Evolutionary conservation across 2,113 vertebrate species (phyloP).

Genomic region (Apus apus): DNA sequence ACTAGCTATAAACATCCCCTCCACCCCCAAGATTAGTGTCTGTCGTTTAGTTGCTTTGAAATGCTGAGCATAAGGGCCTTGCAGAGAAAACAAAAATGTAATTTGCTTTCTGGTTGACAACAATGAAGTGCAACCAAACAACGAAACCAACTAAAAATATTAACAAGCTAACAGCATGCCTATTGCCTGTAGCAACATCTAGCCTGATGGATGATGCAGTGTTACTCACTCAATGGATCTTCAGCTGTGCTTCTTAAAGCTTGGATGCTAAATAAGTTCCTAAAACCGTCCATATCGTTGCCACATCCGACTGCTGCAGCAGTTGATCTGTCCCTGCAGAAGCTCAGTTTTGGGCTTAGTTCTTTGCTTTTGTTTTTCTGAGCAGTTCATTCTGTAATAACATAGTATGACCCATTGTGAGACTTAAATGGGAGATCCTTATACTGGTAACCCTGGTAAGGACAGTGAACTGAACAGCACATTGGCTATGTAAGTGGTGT

Average conservation of each 20-base stretch:
- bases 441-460: not conserved
- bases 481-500: not conserved
- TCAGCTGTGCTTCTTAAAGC: not conserved
- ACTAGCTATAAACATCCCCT: not conserved
- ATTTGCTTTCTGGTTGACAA: not conserved
- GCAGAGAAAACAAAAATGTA: not conserved
- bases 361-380: not conserved
- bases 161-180: not conserved
- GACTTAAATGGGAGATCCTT: not conserved
- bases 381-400: not conserved
- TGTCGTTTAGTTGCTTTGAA: not conserved
- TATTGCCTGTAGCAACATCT: not conserved
- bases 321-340: not conserved
- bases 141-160: constrained; percentile 1
- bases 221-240: not conserved
- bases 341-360: not conserved
- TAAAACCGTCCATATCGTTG: not conserved
- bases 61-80: not conserved
- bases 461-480: not conserved
- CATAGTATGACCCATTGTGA: not conserved
- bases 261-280: not conserved
- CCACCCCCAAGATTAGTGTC: not conserved
- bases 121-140: not conserved
- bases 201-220: not conserved
- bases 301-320: not conserved